These are phyloP conservation scores for Nothobranchius furzeri DNA, from an alignment of 2,113 vertebrate genomes.

Conservation along the genomic window DNA sequence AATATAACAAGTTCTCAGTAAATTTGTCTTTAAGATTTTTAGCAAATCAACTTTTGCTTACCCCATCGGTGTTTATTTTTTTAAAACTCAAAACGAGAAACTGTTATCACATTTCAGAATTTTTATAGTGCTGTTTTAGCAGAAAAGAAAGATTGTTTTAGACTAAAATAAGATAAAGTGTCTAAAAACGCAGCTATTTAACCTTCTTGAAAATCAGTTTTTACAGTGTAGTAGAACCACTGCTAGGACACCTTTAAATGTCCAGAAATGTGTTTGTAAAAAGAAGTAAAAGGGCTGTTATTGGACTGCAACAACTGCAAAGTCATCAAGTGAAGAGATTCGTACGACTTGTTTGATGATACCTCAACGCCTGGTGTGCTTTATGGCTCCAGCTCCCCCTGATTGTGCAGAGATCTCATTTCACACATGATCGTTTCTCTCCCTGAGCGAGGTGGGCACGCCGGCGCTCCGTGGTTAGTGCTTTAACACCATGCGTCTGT, in stretches of 20 bases:
- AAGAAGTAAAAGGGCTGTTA: slow-evolving; percentile 30
- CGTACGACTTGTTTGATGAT: slow-evolving; percentile 55
- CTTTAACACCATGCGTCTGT: slow-evolving; percentile 69
- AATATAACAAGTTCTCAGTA: too few relatives aligned
- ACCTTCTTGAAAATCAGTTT: too few relatives aligned
- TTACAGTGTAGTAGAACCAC: too few relatives aligned
- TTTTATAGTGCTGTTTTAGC: too few relatives aligned
- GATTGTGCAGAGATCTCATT: slow-evolving; percentile 73
- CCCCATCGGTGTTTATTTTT: too few relatives aligned
- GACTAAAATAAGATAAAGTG: too few relatives aligned
- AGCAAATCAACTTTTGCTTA: too few relatives aligned
- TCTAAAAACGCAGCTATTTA: too few relatives aligned
- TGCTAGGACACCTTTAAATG: not conserved
- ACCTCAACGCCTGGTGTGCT: slow-evolving; percentile 65
- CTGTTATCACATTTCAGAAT: too few relatives aligned
- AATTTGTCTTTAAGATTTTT: too few relatives aligned
- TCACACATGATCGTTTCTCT: slow-evolving; percentile 74
- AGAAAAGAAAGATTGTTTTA: too few relatives aligned
- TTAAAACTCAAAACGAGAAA: too few relatives aligned
- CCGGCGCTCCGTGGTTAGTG: slow-evolving; percentile 65
- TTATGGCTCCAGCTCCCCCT: slow-evolving; percentile 70
- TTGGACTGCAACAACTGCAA: slow-evolving; percentile 34
- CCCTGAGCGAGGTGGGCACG: slow-evolving; percentile 47
- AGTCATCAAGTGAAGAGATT: slow-evolving; percentile 49
- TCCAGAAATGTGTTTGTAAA: slow-evolving; percentile 38